Base-by-base conservation (phyloP, 2,113 vertebrate genomes). In the Microcebus jonahi region DNA sequence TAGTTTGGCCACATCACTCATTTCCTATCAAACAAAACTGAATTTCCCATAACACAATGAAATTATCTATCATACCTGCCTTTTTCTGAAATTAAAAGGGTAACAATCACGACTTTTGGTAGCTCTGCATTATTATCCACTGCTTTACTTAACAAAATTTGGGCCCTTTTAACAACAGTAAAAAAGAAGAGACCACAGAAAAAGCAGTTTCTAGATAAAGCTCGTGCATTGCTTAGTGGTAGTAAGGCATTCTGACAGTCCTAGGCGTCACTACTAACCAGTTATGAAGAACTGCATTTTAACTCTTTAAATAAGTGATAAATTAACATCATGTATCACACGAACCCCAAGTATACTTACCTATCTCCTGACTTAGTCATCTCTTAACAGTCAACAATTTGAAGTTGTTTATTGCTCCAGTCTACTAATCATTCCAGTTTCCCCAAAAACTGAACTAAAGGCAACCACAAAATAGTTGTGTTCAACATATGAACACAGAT, bases 401-500 rank as follows among this genome's bases (percentile, higher is more conserved):
- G 68, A 93, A 95, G 53, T 5, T 76, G n/a, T 23, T 91, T 70
- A 81, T 20, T 81, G 42, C 15, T 91, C 90, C 61, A 89, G 21
- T 85, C 87, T 84, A 91, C 25, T 94, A 86, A 97, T 42, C 96
- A 91, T 79, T 95, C 73, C 59, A 87, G 48, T 82, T 57, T 84
- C 67, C 17, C 25, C 17, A 75, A 81, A 53, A 79, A 67, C 70
- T 70, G 9, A 63, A 39, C n/a, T 88, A 95, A 86, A 88, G n/a
- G 21, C 18, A 93, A 48, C 29, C 67, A 86, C 31, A 59, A 55
- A 96, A 88, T 12, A 91, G 29, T 29, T 67, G 3, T 55, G 34
- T 50, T 88, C 73, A 84, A 48, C 34, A 57, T 39, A 61, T 18
- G 92, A 82, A 27, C 13, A 10, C 65, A 85, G 55, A 53, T 4